Conservation (phyloP, 1,140 invertebrate species). For the Nomia melanderi region DNA sequence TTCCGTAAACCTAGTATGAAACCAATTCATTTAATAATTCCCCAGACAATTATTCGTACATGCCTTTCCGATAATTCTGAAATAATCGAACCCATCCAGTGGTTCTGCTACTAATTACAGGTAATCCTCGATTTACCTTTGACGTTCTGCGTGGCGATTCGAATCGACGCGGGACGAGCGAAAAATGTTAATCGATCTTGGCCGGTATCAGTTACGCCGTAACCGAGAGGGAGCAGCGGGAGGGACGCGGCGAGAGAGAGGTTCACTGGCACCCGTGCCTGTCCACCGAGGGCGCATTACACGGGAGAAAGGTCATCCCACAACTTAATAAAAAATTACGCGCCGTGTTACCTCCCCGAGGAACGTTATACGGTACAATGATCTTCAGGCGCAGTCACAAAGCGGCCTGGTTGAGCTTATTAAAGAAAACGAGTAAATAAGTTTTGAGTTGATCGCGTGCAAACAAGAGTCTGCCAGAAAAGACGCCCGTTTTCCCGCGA, state of each 20-base stretch:
- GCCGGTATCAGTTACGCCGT: neutral
- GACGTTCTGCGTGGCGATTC: no score
- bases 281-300: constrained; percentile 55
- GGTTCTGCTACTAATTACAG: no score
- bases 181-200: constrained; percentile 31
- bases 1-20: no score
- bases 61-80: no score
- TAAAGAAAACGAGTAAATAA: constrained; percentile 64
- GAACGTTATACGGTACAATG: constrained; percentile 60
- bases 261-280: constrained; percentile 62
- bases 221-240: constrained; percentile 43
- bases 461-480: constrained; percentile 41
- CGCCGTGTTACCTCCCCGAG: constrained; percentile 47
- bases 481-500: neutral
- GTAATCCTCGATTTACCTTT: no score
- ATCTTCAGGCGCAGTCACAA: constrained; percentile 56
- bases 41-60: no score
- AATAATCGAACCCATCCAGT: no score
- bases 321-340: constrained; percentile 65
- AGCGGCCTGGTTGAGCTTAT: constrained; percentile 58
- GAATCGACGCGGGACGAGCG: neutral
- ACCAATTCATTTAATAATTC: no score
- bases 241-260: constrained; percentile 56
- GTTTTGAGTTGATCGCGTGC: constrained; percentile 53
- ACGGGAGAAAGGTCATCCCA: constrained; percentile 63